Base-by-base conservation (phyloP, 2,113 vertebrate genomes). In the Zapus hudsonius region DNA sequence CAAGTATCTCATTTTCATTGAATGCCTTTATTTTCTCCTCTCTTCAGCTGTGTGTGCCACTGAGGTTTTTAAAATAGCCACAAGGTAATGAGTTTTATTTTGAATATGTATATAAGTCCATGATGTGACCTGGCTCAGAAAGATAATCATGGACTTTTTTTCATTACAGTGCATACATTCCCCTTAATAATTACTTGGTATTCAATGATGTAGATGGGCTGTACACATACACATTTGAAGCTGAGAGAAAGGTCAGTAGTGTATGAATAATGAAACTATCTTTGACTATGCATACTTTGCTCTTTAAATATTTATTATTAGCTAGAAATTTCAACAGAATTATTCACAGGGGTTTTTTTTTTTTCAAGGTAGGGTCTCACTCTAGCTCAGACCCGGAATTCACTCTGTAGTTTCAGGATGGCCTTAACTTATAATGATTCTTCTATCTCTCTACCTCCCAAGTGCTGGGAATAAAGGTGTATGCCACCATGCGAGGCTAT, bases 21-120 rank as follows among this genome's bases (percentile, higher is more conserved):
- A 92, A 11, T 29, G 52, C 23, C 4, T 83, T 90, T 88, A 6
- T 89, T 91, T 96, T 96, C 94, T 97, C 59, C 63, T 94, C 20
- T 64, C 94, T 97, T n/a, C 91, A 99, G 99, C 99, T 98, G 98
- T 98, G 95, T 99, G 99, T 1, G 98, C 99, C 96, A 99, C 98
- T 22, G 99, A 99, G 97, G 99, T 99, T 97, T 99, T 99, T 98
- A 99, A 99, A 98, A 99, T 99, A 97, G 99, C 99, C 73, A 99
- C 99, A 97, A 99, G 99, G 99, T 99, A 97, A 97, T 97, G 84
- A 0, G n/a, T 95, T 96, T 95, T 91, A 83, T 97, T 97, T 59
- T 72, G 94, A 78, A 84, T 93, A 40, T 42, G 1, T 84, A 10
- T 64, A 4, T 59, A 85, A 59, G 69, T 85, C 40, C 12, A 4